A percentile compares a stretch with the other conserved stretches of the same genome.
These are phyloP conservation scores for Phyllostomus discolor DNA, from an alignment of 2,113 vertebrate species.

Conservation along the genomic window DNA sequence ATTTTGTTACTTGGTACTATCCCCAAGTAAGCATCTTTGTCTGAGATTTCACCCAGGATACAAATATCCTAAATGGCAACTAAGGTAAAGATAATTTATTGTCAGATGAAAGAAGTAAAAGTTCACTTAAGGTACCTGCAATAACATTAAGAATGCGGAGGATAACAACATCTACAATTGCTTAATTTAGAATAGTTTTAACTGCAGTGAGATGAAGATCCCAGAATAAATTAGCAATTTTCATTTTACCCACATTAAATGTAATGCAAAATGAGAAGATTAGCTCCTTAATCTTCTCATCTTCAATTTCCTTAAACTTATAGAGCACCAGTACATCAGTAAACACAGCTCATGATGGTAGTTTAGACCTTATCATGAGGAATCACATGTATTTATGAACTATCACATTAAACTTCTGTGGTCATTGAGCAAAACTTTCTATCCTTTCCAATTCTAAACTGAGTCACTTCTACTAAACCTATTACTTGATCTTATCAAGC, in stretches of 20 bases:
- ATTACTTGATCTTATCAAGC: neutral
- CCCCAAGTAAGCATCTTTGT: neutral
- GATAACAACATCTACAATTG: neutral
- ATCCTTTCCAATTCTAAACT: neutral
- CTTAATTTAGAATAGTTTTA: neutral
- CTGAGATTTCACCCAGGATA: neutral
- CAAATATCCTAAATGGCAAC: neutral
- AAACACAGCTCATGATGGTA: neutral
- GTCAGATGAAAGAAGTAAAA: neutral
- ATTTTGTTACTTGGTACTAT: neutral
- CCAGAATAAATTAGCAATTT: neutral
- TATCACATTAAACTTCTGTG: neutral
- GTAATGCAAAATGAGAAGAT: neutral
- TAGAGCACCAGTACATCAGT: neutral
- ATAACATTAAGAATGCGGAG: neutral
- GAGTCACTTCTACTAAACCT: neutral
- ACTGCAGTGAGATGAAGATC: neutral
- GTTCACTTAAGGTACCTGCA: neutral
- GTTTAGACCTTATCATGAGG: neutral
- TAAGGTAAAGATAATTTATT: neutral
- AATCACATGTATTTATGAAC: neutral
- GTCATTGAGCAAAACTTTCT: neutral
- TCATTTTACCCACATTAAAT: neutral
- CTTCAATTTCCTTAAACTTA: neutral
- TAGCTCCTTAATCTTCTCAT: neutral